Percentiles rank a stretch among this genome's conserved stretches.
Conservation (phyloP, 2,797 vertebrate species). For the Neomorphus geoffroyi region DNA sequence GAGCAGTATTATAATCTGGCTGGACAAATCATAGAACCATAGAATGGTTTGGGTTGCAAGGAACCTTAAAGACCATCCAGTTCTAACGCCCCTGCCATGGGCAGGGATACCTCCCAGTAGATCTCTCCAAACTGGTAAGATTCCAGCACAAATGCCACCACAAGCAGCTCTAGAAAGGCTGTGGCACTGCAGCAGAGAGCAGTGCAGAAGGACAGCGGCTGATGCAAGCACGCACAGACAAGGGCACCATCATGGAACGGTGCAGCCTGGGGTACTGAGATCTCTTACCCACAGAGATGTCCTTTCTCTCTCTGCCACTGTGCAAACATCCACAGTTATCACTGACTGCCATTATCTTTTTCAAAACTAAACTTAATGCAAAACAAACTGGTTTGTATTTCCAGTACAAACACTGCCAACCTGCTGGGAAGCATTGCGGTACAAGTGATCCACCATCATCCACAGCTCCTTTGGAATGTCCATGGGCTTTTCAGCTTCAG, state of each 20-base stretch:
- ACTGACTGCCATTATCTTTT: not conserved
- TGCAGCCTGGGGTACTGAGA: not conserved
- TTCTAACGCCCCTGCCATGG: too few relatives aligned
- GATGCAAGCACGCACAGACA: too few relatives aligned
- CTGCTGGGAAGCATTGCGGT: slow-evolving; percentile 88
- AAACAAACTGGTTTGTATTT: not conserved
- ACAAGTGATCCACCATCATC: slow-evolving; percentile 97
- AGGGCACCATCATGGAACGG: not conserved
- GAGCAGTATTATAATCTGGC: not conserved
- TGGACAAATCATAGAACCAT: too few relatives aligned
- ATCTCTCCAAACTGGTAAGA: not conserved
- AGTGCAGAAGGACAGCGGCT: not conserved
- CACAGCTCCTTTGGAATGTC: slow-evolving; percentile 95
- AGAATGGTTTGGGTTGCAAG: too few relatives aligned
- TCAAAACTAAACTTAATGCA: not conserved
- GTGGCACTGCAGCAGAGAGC: not conserved
- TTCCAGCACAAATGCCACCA: not conserved
- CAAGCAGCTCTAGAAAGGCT: not conserved
- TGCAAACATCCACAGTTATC: not conserved
- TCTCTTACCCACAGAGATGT: not conserved
- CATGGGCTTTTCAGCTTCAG: slow-evolving; percentile 81
- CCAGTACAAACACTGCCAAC: slow-evolving; percentile 67
- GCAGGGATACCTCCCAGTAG: too few relatives aligned
- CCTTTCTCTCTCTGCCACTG: not conserved
- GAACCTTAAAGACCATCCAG: too few relatives aligned